Conservation (phyloP, 2,888 invertebrate genomes). For the Slavum lentiscoides region DNA sequence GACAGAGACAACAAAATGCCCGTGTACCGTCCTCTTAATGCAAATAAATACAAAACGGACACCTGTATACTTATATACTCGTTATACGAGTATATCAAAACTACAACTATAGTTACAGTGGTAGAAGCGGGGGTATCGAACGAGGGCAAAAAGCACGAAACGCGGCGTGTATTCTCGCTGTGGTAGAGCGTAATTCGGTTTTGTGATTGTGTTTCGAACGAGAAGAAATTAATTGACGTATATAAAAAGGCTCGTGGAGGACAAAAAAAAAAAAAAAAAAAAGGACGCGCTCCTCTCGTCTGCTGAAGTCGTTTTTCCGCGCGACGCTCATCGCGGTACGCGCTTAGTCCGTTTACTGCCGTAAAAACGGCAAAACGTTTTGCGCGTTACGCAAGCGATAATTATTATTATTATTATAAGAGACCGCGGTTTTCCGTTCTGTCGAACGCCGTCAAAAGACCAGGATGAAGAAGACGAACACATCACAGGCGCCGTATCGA, state of each 20-base stretch:
- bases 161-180: too few relatives aligned
- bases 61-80: too few relatives aligned
- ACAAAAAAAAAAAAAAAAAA: not conserved
- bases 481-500: not conserved
- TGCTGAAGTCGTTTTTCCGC: not conserved
- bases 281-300: constrained; percentile 16
- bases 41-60: too few relatives aligned
- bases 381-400: not conserved
- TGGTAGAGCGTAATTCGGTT: constrained; percentile 19
- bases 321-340: constrained; percentile 10
- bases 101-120: too few relatives aligned
- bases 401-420: not conserved
- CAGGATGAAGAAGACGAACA: too few relatives aligned
- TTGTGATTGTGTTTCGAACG: constrained; percentile 57
- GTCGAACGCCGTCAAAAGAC: constrained; percentile 45
- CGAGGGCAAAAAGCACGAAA: too few relatives aligned
- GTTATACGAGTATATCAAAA: too few relatives aligned
- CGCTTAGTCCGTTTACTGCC: too few relatives aligned
- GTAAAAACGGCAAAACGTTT: constrained; percentile 35
- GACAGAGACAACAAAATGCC: too few relatives aligned
- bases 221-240: constrained; percentile 58
- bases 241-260: constrained; percentile 48
- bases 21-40: too few relatives aligned
- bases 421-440: constrained; percentile 36
- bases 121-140: too few relatives aligned